A percentile compares a stretch with the other conserved stretches of the same genome.
Evolutionary conservation across 2,113 vertebrate species (phyloP).

Genomic region (Chaenogobius annularis): DNA sequence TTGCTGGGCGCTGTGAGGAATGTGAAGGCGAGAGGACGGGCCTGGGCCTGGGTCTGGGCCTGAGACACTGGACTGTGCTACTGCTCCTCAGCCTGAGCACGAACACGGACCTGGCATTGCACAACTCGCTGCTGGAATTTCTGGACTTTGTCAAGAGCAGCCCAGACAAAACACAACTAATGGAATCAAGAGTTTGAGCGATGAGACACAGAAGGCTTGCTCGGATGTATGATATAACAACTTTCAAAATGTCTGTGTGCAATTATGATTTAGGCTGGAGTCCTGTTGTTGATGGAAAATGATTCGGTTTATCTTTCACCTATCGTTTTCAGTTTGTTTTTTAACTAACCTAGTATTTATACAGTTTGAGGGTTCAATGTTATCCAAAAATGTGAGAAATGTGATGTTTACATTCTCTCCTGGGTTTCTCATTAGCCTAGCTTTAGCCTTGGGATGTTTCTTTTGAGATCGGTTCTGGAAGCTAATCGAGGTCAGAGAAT

Average conservation of each 20-base stretch:
- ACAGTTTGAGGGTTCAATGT: slow-evolving; percentile 4
- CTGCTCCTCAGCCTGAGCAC: slow-evolving; percentile 49
- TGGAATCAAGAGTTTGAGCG: slow-evolving; percentile 36
- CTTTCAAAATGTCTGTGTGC: not conserved
- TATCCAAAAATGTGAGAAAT: slow-evolving; percentile 6
- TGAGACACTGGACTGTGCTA: slow-evolving; percentile 32
- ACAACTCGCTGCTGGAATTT: slow-evolving; percentile 38
- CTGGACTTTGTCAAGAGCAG: slow-evolving; percentile 42
- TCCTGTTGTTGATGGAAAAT: not conserved
- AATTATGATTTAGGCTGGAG: not conserved
- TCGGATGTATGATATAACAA: not conserved
- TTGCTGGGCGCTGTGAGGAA: slow-evolving; percentile 31
- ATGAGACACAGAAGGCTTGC: slow-evolving; percentile 12
- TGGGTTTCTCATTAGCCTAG: slow-evolving; percentile 3
- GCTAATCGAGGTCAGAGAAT: slow-evolving; percentile 8
- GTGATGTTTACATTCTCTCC: slow-evolving; percentile 13
- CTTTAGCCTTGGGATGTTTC: slow-evolving; percentile 7
- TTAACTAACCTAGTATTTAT: not conserved
- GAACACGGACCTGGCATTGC: slow-evolving; percentile 43
- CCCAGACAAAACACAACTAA: slow-evolving; percentile 46
- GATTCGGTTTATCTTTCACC: not conserved
- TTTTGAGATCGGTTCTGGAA: not conserved
- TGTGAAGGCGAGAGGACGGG: slow-evolving; percentile 40
- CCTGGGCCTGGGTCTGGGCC: slow-evolving; percentile 42
- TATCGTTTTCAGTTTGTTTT: not conserved